These are phyloP conservation scores for Cynodonichthys magdalenae DNA, from an alignment of 2,797 vertebrate genomes.

Conservation along the genomic window DNA sequence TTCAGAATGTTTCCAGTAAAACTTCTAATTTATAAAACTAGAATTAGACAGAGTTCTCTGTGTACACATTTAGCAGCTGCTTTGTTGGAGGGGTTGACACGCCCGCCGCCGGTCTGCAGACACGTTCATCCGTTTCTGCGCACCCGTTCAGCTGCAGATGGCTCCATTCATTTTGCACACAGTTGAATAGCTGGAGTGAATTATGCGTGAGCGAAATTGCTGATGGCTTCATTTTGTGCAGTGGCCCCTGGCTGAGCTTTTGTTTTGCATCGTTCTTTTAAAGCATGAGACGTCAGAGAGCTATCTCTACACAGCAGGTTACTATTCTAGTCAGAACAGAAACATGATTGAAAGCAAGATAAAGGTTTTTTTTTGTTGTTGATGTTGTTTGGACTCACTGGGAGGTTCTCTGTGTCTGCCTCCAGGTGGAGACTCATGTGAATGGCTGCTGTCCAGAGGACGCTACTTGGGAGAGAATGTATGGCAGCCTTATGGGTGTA, in stretches of 20 bases:
- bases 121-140: constrained; percentile 33
- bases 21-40: too few species aligned
- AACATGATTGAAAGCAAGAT: constrained; percentile 24
- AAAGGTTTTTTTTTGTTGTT: constrained; percentile 2
- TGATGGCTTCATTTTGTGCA: constrained; percentile 50
- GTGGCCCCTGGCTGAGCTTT: constrained; percentile 28
- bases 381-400: constrained; percentile 22
- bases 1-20: too few species aligned
- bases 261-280: constrained; percentile 51
- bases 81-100: constrained; percentile 28
- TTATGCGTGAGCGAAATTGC: constrained; percentile 45
- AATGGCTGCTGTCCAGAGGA: constrained; percentile 94
- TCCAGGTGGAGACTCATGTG: constrained; percentile 91
- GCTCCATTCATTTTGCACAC: constrained; percentile 53
- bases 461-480: constrained; percentile 94
- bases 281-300: constrained; percentile 38
- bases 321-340: constrained; percentile 18
- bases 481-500: constrained; percentile 98
- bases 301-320: constrained; percentile 44
- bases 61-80: constrained; percentile 49
- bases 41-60: constrained; percentile 2
- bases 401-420: constrained; percentile 45
- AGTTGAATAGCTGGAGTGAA: constrained; percentile 52
- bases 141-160: constrained; percentile 54
- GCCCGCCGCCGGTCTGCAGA: constrained; percentile 24